Evolutionary conservation across 2,113 vertebrate species (phyloP).

Genomic region (human): DNA sequence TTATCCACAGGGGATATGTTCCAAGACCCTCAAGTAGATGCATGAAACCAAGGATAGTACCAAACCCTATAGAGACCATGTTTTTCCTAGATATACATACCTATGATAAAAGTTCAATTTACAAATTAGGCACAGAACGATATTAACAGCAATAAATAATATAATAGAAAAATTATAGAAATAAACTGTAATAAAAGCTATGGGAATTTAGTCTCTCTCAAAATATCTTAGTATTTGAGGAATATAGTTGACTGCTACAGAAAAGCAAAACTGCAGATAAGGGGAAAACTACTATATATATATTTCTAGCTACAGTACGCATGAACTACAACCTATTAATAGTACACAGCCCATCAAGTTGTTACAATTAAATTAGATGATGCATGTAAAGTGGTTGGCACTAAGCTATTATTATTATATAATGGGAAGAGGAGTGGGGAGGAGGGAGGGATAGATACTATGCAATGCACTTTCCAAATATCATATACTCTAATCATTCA

Average conservation of each 20-base stretch:
- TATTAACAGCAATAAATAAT: neutral
- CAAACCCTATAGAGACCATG: neutral
- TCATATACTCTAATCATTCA: neutral
- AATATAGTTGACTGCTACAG: neutral
- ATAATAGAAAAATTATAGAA: neutral
- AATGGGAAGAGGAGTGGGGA: neutral
- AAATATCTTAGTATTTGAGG: neutral
- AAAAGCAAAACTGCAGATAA: neutral
- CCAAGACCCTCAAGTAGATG: neutral
- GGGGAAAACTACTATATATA: neutral
- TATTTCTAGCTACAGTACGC: neutral
- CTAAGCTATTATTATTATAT: neutral
- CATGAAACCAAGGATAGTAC: neutral
- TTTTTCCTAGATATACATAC: neutral
- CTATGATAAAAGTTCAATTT: neutral
- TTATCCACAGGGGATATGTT: neutral
- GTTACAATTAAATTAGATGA: neutral
- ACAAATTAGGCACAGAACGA: neutral
- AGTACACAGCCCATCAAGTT: neutral
- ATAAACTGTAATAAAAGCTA: neutral
- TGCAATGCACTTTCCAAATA: neutral
- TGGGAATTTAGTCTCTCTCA: neutral
- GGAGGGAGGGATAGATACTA: too few species aligned
- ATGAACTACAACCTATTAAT: neutral
- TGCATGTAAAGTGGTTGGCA: neutral